Base-by-base conservation (phyloP, 2,113 vertebrate genomes). In the Eurystomus gularis region DNA sequence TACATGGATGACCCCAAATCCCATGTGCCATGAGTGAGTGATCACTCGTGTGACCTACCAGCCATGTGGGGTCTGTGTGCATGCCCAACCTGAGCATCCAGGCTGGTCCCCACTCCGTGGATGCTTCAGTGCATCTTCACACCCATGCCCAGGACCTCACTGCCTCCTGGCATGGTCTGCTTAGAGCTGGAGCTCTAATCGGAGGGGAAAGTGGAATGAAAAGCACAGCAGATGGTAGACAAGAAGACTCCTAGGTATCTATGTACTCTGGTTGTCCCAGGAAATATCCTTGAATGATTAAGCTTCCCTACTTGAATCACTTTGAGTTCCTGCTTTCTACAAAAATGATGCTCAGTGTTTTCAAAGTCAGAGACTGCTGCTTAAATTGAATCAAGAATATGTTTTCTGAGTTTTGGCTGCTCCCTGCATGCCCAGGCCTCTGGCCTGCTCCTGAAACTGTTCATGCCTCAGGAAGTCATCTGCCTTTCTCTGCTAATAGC, bases 211-310 rank as follows among this genome's bases (percentile, higher is more conserved):
- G 68, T n/a, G 78, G 89, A 96, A 84, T 77, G 93, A 86, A 97
- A 96, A 92, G 82, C 92, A 73, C 13, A 66, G 94, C 78, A 97
- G 94, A 96, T 69, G 88, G 88, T 79, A 96, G 85, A 88, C 93
- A 58, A 72, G 82, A 82, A 80, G 77, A 40, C 83, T 91, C 44
- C 68, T 82, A 62, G 88, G 88, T 95, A 37, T 97, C 91, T 75
- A 69, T 95, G 78, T 71, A 75, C 77, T 49, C 92, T 81, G 82
- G 95, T 84, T 92, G 88, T 94, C 94, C 82, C 93, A 90, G 97
- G 90, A 97, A 97, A 92, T 93, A 90, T 61, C 89, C 76, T 76
- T 82, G 76, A 85, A 77, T 93, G 90, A 95, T 96, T 95, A 91
- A 85, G 77, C 31, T 89, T 86, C 62, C 70, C 54, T 85, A 51